These are phyloP conservation scores for Timema cristinae DNA, from an alignment of 2,888 invertebrate species.

Conservation along the genomic window DNA sequence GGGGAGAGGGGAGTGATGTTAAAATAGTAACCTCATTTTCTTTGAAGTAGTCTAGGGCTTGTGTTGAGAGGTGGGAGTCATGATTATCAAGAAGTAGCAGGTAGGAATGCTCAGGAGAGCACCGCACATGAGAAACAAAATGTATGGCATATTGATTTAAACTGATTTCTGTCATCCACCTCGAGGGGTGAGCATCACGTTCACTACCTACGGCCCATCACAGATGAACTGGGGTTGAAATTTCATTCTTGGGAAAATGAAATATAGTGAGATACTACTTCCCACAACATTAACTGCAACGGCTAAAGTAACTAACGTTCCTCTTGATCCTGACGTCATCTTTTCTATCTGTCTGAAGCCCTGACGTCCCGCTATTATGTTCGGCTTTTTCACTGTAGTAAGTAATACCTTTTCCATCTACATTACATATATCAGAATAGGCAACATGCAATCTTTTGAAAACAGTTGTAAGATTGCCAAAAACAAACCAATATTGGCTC, in stretches of 20 bases:
- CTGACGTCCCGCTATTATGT: background rate
- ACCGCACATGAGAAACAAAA: conserved; percentile 6
- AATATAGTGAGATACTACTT: background rate
- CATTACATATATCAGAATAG: conserved; percentile 11
- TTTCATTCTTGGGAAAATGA: background rate
- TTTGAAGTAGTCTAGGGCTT: background rate
- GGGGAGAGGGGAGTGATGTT: background rate
- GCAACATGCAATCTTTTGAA: conserved; percentile 13
- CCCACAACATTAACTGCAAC: no score
- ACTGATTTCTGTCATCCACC: background rate
- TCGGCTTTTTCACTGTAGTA: conserved; percentile 14
- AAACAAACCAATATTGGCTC: conserved; percentile 47
- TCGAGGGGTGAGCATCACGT: background rate
- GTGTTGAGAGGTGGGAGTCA: conserved; percentile 4
- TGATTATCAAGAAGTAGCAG: background rate
- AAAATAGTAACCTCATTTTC: conserved; percentile 9
- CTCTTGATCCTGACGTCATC: no score
- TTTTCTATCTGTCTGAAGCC: conserved; percentile 1
- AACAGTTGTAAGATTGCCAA: conserved; percentile 35
- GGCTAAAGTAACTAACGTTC: no score
- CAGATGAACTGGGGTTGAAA: background rate
- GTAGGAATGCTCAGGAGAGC: background rate
- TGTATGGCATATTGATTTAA: background rate
- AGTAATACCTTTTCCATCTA: conserved; percentile 20
- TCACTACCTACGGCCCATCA: background rate